Evolutionary conservation across 2,888 invertebrate species (phyloP).

Genomic region (Acheta domesticus): DNA sequence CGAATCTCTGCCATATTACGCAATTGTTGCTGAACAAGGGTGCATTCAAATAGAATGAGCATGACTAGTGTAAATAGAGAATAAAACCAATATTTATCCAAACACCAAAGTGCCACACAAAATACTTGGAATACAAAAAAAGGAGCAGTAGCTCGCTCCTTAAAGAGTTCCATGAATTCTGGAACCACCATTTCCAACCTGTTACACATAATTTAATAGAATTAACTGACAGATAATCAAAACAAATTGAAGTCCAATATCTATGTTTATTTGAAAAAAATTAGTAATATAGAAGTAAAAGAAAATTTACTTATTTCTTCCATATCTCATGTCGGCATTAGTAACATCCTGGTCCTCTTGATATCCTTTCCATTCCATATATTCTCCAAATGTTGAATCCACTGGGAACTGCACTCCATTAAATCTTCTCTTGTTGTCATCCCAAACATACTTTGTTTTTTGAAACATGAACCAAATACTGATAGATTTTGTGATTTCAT

Average conservation of each 20-base stretch:
- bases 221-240: background rate
- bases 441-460: conserved; percentile 94
- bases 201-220: conserved; percentile 37
- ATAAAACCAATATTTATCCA: conserved; percentile 99
- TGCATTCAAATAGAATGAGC: conserved; percentile 95
- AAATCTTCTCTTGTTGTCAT: conserved; percentile 76
- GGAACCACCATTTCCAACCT: conserved; percentile 83
- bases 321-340: conserved; percentile 76
- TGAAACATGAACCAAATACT: conserved; percentile 91
- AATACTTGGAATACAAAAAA: conserved; percentile 99
- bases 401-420: conserved; percentile 81
- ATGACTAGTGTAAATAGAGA: conserved; percentile 93
- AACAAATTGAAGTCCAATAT: background rate
- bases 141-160: conserved; percentile 96
- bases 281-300: background rate
- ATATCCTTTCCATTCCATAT: conserved; percentile 82
- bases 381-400: conserved; percentile 64
- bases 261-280: too few relatives aligned
- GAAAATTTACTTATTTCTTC: conserved; percentile 74
- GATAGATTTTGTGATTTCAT: conserved; percentile 51
- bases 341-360: conserved; percentile 75
- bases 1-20: conserved; percentile 98
- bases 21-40: conserved; percentile 95
- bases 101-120: conserved; percentile 97
- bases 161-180: conserved; percentile 93